phyloP scores from a whole-genome alignment of 2,113 vertebrate species.

The Myotis brandtii region DNA sequence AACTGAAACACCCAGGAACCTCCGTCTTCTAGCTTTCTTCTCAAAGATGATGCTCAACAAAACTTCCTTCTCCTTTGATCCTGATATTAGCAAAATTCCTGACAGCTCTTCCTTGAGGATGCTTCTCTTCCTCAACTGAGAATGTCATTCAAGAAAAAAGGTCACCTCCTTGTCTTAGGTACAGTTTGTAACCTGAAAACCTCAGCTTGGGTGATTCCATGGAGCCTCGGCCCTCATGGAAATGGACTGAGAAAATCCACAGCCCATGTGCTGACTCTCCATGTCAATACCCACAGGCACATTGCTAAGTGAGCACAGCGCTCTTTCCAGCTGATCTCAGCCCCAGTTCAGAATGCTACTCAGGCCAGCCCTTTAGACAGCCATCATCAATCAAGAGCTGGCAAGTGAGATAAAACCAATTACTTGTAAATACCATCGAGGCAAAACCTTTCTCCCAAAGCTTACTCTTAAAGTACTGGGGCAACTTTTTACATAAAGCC shows the following conservation, averaged over 20 bases:
- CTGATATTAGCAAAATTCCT: background rate
- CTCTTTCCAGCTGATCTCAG: background rate
- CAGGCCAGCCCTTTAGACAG: background rate
- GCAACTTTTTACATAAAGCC: background rate
- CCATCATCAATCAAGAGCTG: background rate
- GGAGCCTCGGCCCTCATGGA: background rate
- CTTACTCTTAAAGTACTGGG: background rate
- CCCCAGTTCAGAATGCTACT: background rate
- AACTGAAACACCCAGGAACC: background rate
- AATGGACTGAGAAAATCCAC: background rate
- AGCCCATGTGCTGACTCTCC: background rate
- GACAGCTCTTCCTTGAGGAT: background rate
- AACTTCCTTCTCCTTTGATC: background rate
- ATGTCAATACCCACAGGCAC: background rate
- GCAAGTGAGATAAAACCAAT: conserved; percentile 37
- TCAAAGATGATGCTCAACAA: conserved; percentile 26
- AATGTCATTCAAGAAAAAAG: background rate
- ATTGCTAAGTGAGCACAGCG: background rate
- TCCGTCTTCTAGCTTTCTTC: conserved; percentile 6
- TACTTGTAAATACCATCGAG: conserved; percentile 6
- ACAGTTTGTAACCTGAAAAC: background rate
- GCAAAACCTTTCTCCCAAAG: conserved; percentile 10
- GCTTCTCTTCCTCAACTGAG: background rate
- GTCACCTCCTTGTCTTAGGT: background rate
- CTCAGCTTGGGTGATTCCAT: background rate